Base-by-base conservation (phyloP, 2,888 invertebrate species). In the Meliscaeva auricollis region DNA sequence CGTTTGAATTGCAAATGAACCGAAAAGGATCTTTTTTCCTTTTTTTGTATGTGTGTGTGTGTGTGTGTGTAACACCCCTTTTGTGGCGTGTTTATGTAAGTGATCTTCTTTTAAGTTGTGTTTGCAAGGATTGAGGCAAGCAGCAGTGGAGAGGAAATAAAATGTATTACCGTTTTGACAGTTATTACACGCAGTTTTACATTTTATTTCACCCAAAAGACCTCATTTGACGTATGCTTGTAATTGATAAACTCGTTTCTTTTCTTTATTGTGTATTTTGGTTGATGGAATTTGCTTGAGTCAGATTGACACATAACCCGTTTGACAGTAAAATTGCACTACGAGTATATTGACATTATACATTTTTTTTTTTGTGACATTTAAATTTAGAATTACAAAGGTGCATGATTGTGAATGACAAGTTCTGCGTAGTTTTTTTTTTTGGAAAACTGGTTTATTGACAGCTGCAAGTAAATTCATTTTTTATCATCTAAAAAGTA, bases 81-180 rank as follows among this genome's bases (percentile, higher is more conserved):
- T 48, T 48, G 20, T 66, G 66, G 66, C 35, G 48, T 48, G 11
- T 30, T 35, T 20, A 11, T 38, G 38, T 38, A 66, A 50, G 50
- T 50, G 66, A 66, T 66, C 50, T 26, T 66, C 35, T 13, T 22
- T n/a, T n/a, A n/a, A n/a, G n/a, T n/a, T n/a, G n/a, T n/a, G n/a
- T n/a, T n/a, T n/a, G n/a, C n/a, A n/a, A n/a, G n/a, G 6, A 9
- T 11, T n/a, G 15, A 66, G 13, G 46, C 1, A 13, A 15, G 17
- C 30, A 32, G 54, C 9, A 11, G 30, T 3, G 2, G 13, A 54
- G 54, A 15, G 48, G 38, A 54, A 26, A 35, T 62, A n/a, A 64
- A 77, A 82, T 82, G 76, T 82, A 82, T 76, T 17, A 66, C 44
- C 30, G 44, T 66, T 58, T 60, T 77, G 82, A 77, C 82, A 82